Evolutionary conservation across 1,140 invertebrate species (phyloP).

Genomic region (Latrodectus geometricus): DNA sequence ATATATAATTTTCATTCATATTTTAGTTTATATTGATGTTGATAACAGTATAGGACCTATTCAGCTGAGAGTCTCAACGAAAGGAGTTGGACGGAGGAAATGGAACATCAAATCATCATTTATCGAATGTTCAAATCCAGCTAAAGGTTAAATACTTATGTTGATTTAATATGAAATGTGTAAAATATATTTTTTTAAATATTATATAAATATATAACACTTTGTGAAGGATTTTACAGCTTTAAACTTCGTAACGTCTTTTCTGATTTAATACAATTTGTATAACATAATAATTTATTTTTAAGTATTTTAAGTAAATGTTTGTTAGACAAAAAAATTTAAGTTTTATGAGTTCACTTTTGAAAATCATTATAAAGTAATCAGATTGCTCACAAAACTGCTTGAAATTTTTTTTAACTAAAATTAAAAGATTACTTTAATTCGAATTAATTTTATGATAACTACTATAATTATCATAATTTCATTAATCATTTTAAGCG

Average conservation of each 20-base stretch:
- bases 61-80: slow-evolving; percentile 76
- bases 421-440: too few relatives aligned
- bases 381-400: too few relatives aligned
- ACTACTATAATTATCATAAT: neutral
- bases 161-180: neutral
- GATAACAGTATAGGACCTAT: slow-evolving; percentile 74
- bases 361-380: too few relatives aligned
- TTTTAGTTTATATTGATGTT: slow-evolving; percentile 81
- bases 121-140: slow-evolving; percentile 78
- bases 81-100: slow-evolving; percentile 74
- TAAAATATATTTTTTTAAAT: neutral
- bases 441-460: neutral
- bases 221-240: too few relatives aligned
- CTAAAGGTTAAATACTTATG: slow-evolving; percentile 72
- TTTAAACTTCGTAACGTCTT: too few relatives aligned
- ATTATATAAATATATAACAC: too few relatives aligned
- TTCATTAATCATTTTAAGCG: neutral
- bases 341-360: too few relatives aligned
- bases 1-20: slow-evolving; percentile 59
- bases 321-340: too few relatives aligned
- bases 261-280: too few relatives aligned
- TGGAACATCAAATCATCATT: slow-evolving; percentile 84
- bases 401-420: too few relatives aligned
- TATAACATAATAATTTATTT: neutral
- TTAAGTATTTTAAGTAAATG: neutral